Evolutionary conservation across 2,888 invertebrate species (phyloP), one percentile per base, ranked within the genome.

Genomic region (Heliothis peltigera): DNA sequence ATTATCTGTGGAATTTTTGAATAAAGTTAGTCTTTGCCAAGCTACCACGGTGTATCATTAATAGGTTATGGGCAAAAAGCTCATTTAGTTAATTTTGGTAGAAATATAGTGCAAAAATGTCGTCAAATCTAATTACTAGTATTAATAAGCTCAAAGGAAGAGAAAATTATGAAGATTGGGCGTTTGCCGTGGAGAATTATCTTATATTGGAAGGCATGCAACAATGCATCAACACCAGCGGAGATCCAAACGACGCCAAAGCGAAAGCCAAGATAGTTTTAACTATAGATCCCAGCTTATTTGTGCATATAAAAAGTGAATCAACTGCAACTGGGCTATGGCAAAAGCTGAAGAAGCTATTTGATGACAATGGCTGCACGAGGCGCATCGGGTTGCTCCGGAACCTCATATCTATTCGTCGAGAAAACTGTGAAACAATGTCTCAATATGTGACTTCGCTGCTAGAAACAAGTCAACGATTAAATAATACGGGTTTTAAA

Each of bases 351-450:
- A 74, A 74, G 25, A 19, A 43, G 0, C 21, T 82, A 42, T 75
- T 79, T 48, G 79, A 77, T 19, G 77, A 80, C 22, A 71, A 75
- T 1, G 80, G 80, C 4, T 81, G 63, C 48, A 48, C 80, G 1
- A 44, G 82, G 22, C 70, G 42, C 57, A 81, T 80, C 10, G 70
- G 63, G 15, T 53, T 83, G 17, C 60, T 80, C 1, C 53, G 77
- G 25, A 69, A 67, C 42, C 42, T 80, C 4, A 79, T 79, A 3
- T 70, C 66, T 0, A 77, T 81, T 10, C 67, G 77, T 5, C 46
- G 72, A 19, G 78, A 81, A 61, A 76, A 59, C 42, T 77, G 75
- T 47, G 73, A 70, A 10, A 60, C 66, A 0, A 82, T 82, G 81
- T 64, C 73, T 10, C 44, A 18, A 0, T 81, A 79, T 19, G 79